Base-by-base conservation (phyloP, 53 echinoderm and acorn worm species). In the Paracentrotus lividus region DNA sequence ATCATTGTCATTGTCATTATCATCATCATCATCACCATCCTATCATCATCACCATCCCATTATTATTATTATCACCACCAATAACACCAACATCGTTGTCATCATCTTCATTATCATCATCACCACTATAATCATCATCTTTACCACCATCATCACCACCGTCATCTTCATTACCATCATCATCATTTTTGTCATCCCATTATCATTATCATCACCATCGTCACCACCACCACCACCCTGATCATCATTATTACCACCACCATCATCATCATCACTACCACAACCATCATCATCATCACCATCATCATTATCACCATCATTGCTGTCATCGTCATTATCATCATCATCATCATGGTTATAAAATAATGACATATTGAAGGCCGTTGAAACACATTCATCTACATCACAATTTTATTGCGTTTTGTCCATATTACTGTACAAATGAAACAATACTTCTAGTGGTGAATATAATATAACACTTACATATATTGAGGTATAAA, bases 401-500 rank as follows among this genome's bases (percentile, higher is more conserved):
- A 86, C 86, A 86, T 86, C 86, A 86, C 86, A 34, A 33, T 33
- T 81, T 86, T 86, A 86, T 86, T 86, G 86, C 86, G 56, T 86
- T 86, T 86, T 52, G 16, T 54, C 86, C 43, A 86, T n/a, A 8
- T 86, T 86, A 86, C 56, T 89, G 64, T 89, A 89, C 89, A 89
- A 61, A 89, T 89, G 42, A 61, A 89, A 61, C 59, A 61, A 89
- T 89, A 64, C 89, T 61, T 89, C 59, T 89, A 64, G 60, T 64
- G 89, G 64, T 65, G 65, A 61, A 89, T 89, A 89, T 64, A 89
- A 49, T 49, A 18, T 64, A 42, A 89, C 64, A 89, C 64, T 42
- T 87, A 55, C 56, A 88, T 38, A 56, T 89, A 89, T 89, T 89
- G 89, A 89, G 89, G 89, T 89, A 89, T 89, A 64, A 59, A 89